A percentile compares a stretch with the other conserved stretches of the same genome.
These are phyloP conservation scores for Holacanthus passer DNA, from an alignment of 2,113 vertebrate genomes.

Conservation along the genomic window DNA sequence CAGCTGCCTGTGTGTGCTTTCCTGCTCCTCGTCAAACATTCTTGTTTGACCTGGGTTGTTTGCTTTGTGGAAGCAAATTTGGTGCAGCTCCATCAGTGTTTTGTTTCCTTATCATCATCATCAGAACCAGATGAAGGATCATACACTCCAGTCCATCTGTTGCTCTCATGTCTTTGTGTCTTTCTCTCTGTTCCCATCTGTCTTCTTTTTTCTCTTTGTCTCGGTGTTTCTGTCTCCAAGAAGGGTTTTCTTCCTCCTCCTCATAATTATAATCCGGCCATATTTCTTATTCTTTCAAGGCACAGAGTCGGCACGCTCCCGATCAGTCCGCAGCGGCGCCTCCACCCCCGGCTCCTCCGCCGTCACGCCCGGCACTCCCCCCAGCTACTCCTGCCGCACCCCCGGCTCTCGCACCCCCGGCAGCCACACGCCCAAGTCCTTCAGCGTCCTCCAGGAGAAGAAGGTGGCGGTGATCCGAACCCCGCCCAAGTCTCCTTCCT, in stretches of 20 bases:
- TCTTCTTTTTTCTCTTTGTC: background rate
- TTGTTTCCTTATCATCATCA: slow-evolving; percentile 5
- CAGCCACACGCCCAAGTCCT: slow-evolving; percentile 94
- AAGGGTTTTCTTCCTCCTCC: background rate
- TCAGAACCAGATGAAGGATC: slow-evolving; percentile 16
- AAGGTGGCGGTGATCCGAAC: slow-evolving; percentile 96
- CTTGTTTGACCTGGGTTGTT: slow-evolving; percentile 49
- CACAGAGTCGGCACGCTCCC: slow-evolving; percentile 90
- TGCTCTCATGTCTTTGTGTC: background rate
- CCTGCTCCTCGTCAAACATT: slow-evolving; percentile 25
- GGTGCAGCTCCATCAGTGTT: background rate
- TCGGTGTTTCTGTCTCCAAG: background rate
- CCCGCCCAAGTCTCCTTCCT: slow-evolving; percentile 95
- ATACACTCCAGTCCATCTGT: background rate
- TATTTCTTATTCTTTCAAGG: slow-evolving; percentile 71
- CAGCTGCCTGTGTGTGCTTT: slow-evolving; percentile 34
- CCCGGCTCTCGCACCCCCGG: slow-evolving; percentile 94
- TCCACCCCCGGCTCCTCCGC: slow-evolving; percentile 94
- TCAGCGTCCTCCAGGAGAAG: slow-evolving; percentile 93
- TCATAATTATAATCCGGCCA: background rate
- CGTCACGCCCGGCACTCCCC: slow-evolving; percentile 94
- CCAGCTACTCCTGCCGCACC: slow-evolving; percentile 94
- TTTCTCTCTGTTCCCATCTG: background rate
- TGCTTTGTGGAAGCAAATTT: slow-evolving; percentile 32
- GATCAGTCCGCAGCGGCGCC: slow-evolving; percentile 92